Percentiles rank a stretch among this genome's conserved stretches.
phyloP scores from a whole-genome alignment of 2,888 invertebrate species.

The Lepeophtheirus nordmannii region DNA sequence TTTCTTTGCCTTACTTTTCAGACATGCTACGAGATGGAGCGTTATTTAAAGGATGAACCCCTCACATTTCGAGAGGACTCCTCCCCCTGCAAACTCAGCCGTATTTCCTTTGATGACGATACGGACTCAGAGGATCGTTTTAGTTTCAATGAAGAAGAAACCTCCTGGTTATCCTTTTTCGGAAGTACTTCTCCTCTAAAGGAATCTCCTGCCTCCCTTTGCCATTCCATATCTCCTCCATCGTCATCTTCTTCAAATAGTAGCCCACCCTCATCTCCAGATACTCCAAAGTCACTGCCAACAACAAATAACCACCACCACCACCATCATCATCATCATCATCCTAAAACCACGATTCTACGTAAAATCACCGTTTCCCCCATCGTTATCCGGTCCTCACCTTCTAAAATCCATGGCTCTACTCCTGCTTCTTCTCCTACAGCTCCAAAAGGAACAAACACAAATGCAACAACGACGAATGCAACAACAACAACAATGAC shows the following conservation, averaged over 20 bases:
- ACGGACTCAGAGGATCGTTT: slow-evolving; percentile 19
- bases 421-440: neutral
- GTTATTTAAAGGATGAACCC: slow-evolving; percentile 75
- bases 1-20: slow-evolving; percentile 39
- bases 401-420: neutral
- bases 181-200: neutral
- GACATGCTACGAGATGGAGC: slow-evolving; percentile 96
- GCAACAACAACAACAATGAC: no score
- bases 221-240: neutral
- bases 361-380: neutral
- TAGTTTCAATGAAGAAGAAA: slow-evolving; percentile 10
- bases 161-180: neutral
- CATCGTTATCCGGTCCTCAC: neutral
- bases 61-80: neutral
- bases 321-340: neutral
- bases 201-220: neutral
- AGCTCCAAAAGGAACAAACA: no score
- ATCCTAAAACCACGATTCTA: no score
- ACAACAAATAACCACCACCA: neutral
- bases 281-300: neutral
- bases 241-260: neutral
- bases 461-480: no score
- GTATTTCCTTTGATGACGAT: slow-evolving; percentile 2
- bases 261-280: neutral
- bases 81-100: neutral